These are phyloP conservation scores for Ptychadena robeensis DNA, from an alignment of 2,797 vertebrate species.

Conservation along the genomic window DNA sequence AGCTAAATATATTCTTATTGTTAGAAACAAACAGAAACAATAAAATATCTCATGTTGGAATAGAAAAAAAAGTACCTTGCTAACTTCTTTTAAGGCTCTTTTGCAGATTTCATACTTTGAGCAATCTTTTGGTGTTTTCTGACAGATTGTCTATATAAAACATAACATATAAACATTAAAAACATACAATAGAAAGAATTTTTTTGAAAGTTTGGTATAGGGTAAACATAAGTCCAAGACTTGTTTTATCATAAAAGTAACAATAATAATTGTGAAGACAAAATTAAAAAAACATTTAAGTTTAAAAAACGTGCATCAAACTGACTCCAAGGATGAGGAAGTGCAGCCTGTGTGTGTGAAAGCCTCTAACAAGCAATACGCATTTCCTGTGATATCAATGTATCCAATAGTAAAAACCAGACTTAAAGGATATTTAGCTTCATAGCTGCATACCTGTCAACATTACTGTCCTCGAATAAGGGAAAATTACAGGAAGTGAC, in stretches of 20 bases:
- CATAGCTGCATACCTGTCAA: no score
- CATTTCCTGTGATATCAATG: not conserved
- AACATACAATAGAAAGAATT: not conserved
- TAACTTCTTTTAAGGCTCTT: conserved; percentile 88
- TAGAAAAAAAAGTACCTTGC: conserved; percentile 81
- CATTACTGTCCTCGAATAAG: no score
- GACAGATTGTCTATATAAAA: conserved; percentile 92
- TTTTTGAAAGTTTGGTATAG: not conserved
- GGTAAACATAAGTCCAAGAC: not conserved
- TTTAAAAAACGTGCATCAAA: not conserved
- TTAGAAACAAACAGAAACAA: not conserved
- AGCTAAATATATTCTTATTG: not conserved
- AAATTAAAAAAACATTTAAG: not conserved
- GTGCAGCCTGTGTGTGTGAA: no score
- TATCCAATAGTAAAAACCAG: not conserved
- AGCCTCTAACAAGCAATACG: not conserved
- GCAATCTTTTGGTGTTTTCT: conserved; percentile 91
- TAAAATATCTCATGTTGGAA: no score
- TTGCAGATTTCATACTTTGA: conserved; percentile 85
- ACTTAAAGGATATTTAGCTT: no score
- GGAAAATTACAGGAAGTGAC: no score
- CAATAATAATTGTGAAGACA: not conserved
- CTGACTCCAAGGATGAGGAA: not conserved
- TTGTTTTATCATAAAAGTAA: not conserved
- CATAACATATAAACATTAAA: not conserved